A percentile compares a stretch with the other conserved stretches of the same genome.
Conservation (phyloP, 2,113 vertebrate genomes). For the Stercorarius parasiticus region DNA sequence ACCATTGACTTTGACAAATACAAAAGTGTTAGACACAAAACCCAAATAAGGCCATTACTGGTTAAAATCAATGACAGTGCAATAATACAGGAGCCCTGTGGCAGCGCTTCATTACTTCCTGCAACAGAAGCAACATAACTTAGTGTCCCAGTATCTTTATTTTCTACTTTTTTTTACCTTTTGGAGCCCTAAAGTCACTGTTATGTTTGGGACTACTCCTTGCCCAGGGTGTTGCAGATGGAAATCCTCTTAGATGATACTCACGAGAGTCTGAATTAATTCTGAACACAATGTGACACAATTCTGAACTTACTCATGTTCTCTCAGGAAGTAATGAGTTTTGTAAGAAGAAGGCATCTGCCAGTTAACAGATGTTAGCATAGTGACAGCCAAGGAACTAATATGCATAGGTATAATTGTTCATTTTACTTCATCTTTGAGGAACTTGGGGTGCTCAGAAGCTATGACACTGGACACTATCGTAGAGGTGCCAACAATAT, state of each 20-base stretch:
- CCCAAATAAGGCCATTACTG: neutral
- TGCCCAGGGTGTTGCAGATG: neutral
- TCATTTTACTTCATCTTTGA: neutral
- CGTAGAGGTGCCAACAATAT: neutral
- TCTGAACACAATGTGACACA: neutral
- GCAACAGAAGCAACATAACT: neutral
- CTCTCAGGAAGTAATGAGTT: neutral
- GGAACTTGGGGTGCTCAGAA: neutral
- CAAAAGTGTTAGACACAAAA: neutral
- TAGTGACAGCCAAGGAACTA: neutral
- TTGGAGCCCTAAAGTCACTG: neutral
- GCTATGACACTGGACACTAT: neutral
- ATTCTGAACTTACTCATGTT: neutral
- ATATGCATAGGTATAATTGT: neutral
- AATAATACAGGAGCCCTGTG: neutral
- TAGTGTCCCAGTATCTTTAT: neutral
- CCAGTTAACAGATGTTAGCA: neutral
- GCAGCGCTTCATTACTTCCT: neutral
- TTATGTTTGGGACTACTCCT: neutral
- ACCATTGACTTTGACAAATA: neutral
- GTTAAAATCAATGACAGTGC: neutral
- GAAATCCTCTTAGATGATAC: neutral
- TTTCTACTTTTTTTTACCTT: neutral
- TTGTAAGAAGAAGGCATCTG: neutral
- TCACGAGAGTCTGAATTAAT: neutral